phyloP scores from a whole-genome alignment of 2,888 invertebrate species.

The Gibbula magus region DNA sequence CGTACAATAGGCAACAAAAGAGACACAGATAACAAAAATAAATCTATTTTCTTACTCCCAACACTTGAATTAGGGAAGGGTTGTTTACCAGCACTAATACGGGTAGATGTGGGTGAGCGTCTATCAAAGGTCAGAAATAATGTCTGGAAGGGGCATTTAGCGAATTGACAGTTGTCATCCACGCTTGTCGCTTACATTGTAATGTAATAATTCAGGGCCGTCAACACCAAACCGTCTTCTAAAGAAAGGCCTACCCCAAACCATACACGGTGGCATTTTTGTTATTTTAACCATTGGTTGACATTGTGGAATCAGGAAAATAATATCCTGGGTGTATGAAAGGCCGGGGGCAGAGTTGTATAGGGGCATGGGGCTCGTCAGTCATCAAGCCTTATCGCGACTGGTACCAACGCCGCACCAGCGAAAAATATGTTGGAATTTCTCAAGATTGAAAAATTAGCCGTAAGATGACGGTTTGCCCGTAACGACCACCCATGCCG shows the following conservation, averaged over 20 bases:
- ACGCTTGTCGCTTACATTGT: slow-evolving; percentile 3
- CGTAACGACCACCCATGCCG: slow-evolving; percentile 6
- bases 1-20: too few species aligned
- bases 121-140: too few species aligned
- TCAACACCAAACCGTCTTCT: background rate
- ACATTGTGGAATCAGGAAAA: slow-evolving; percentile 20
- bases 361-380: slow-evolving; percentile 3
- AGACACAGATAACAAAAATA: too few species aligned
- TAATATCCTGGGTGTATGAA: slow-evolving; percentile 17
- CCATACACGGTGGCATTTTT: slow-evolving; percentile 2
- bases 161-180: background rate
- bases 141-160: too few species aligned
- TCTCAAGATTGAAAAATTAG: slow-evolving; percentile 20
- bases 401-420: background rate
- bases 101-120: too few species aligned
- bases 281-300: slow-evolving; percentile 21
- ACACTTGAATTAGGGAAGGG: too few species aligned
- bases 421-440: slow-evolving; percentile 21
- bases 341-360: slow-evolving; percentile 1
- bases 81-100: too few species aligned
- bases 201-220: slow-evolving; percentile 4
- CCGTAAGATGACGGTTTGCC: slow-evolving; percentile 1
- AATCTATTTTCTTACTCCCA: too few species aligned
- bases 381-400: background rate
- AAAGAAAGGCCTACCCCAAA: slow-evolving; percentile 10